These are phyloP conservation scores for Dinoponera quadriceps DNA, from an alignment of 1,140 invertebrate genomes.

Conservation along the genomic window DNA sequence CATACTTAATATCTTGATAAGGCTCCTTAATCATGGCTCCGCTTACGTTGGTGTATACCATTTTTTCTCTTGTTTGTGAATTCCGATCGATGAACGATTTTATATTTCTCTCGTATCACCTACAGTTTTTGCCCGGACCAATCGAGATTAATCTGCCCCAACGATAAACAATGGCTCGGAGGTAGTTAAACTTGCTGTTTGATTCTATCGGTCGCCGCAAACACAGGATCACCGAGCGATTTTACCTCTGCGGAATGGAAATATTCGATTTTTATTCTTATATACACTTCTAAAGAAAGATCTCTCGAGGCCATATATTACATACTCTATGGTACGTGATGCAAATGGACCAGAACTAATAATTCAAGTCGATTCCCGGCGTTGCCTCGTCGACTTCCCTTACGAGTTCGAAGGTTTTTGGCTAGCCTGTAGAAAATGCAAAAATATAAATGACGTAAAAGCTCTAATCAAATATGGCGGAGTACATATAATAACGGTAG, in stretches of 20 bases:
- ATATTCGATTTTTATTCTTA: background rate
- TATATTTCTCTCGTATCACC: constrained; percentile 32
- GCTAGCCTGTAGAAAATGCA: constrained; percentile 87
- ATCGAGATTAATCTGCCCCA: constrained; percentile 34
- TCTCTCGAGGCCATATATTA: constrained; percentile 14
- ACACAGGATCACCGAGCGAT: constrained; percentile 10
- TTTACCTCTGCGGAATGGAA: background rate
- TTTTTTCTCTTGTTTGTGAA: constrained; percentile 57
- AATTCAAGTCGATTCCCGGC: constrained; percentile 92
- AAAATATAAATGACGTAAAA: constrained; percentile 71
- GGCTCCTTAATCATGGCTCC: constrained; percentile 74
- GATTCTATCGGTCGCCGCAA: constrained; percentile 24
- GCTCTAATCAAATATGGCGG: background rate
- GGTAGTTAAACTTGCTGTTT: constrained; percentile 27
- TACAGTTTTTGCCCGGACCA: background rate
- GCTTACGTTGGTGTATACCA: constrained; percentile 74
- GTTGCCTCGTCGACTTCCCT: constrained; percentile 92
- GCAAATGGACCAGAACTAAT: constrained; percentile 91
- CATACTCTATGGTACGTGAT: constrained; percentile 92
- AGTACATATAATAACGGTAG: background rate
- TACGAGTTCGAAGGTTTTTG: constrained; percentile 90
- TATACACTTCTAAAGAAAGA: background rate
- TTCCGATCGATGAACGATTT: background rate
- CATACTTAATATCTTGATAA: constrained; percentile 79
- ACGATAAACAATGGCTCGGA: constrained; percentile 66